Evolutionary conservation across 2,113 vertebrate species (phyloP).

Genomic region (Falcunculus frontatus): DNA sequence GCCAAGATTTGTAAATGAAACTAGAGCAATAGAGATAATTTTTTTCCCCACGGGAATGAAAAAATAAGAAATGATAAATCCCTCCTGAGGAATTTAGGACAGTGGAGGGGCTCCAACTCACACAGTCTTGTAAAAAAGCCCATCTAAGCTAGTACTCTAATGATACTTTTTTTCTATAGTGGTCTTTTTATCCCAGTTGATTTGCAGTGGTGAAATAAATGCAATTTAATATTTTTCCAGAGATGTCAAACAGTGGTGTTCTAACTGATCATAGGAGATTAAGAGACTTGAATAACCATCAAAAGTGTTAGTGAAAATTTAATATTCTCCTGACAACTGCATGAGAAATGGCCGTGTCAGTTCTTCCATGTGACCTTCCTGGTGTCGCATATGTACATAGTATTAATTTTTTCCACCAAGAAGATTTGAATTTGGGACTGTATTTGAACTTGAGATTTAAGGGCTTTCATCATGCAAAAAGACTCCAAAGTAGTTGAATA

Average conservation of each 20-base stretch:
- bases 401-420: background rate
- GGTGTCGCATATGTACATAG: accelerated
- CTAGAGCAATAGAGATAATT: background rate
- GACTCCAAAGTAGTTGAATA: background rate
- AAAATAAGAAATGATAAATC: background rate
- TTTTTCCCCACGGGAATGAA: background rate
- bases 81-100: background rate
- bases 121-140: background rate
- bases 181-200: background rate
- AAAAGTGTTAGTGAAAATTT: background rate
- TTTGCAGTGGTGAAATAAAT: background rate
- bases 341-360: background rate
- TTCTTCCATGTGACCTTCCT: background rate
- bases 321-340: background rate
- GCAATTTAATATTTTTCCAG: background rate
- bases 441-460: background rate
- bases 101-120: background rate
- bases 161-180: background rate
- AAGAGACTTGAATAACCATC: background rate
- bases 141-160: background rate
- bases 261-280: background rate
- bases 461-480: background rate
- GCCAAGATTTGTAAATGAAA: background rate
- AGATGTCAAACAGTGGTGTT: background rate
- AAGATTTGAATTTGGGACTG: background rate